Evolutionary conservation across 2,113 vertebrate species (phyloP).

Genomic region (Piprites chloris): DNA sequence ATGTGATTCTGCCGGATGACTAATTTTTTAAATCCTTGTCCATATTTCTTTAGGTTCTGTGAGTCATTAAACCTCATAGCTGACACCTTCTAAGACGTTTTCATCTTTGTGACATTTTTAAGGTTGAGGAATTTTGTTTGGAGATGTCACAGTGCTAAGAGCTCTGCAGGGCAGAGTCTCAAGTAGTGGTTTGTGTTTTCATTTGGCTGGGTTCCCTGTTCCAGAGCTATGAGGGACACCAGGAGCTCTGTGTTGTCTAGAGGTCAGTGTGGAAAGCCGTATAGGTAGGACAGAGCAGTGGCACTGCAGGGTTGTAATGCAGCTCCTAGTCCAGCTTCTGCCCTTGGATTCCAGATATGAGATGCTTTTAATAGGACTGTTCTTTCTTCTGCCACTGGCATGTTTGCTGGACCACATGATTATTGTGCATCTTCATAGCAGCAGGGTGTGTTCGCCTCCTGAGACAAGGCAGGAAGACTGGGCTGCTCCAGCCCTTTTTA

Average conservation of each 20-base stretch:
- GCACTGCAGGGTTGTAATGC: neutral
- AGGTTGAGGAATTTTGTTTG: neutral
- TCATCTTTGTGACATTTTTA: neutral
- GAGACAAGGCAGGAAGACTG: neutral
- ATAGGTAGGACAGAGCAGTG: neutral
- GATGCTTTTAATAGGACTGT: neutral
- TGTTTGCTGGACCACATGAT: fast-evolving
- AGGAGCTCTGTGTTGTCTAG: neutral
- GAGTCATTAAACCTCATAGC: neutral
- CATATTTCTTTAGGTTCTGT: neutral
- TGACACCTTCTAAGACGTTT: neutral
- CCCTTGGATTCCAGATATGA: neutral
- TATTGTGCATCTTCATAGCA: neutral
- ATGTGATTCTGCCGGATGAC: neutral
- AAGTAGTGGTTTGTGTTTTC: neutral
- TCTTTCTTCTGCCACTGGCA: neutral
- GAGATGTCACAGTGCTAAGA: neutral
- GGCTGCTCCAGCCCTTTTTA: neutral
- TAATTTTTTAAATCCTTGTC: neutral
- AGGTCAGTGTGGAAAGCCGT: neutral
- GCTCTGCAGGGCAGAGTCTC: neutral
- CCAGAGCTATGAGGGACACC: neutral
- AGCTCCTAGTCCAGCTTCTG: neutral
- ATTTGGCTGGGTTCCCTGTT: neutral
- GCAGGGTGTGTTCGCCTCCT: neutral